A percentile compares a stretch with the other conserved stretches of the same genome.
These are phyloP conservation scores for Rousettus leschenaultii DNA, from an alignment of 2,113 vertebrate genomes.

Conservation along the genomic window DNA sequence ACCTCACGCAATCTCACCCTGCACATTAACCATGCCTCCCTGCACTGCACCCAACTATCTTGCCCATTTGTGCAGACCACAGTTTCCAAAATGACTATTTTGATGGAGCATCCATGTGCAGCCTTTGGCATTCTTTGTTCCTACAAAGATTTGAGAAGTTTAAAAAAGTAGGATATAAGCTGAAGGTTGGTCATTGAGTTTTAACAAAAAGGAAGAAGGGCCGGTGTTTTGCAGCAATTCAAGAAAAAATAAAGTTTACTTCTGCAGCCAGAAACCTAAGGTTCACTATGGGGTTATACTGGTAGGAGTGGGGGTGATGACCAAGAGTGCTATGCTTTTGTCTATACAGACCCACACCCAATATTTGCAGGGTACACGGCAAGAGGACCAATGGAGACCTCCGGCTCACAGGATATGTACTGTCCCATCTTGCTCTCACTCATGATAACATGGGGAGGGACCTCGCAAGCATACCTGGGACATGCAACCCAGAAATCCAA, in stretches of 20 bases:
- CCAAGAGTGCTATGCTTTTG: neutral
- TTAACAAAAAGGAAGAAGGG: neutral
- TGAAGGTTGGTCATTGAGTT: neutral
- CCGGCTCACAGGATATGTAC: neutral
- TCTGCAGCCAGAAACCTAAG: neutral
- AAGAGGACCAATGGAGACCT: neutral
- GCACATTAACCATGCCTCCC: neutral
- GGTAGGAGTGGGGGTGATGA: neutral
- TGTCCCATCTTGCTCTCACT: neutral
- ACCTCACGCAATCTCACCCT: too few species aligned
- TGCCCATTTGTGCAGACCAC: neutral
- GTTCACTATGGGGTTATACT: neutral
- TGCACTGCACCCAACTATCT: neutral
- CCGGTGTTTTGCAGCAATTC: neutral
- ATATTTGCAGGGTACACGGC: neutral
- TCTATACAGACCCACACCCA: neutral
- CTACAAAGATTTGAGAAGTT: neutral
- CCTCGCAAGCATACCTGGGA: neutral
- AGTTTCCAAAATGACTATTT: constrained; percentile 5
- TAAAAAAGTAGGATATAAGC: neutral
- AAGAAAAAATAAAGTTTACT: neutral
- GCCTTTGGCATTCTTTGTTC: constrained; percentile 15
- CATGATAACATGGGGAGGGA: neutral
- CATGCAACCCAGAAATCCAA: neutral
- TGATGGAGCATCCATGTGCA: neutral